phyloP scores from a whole-genome alignment of 2,888 invertebrate species.

The Ormyrus rosae region DNA sequence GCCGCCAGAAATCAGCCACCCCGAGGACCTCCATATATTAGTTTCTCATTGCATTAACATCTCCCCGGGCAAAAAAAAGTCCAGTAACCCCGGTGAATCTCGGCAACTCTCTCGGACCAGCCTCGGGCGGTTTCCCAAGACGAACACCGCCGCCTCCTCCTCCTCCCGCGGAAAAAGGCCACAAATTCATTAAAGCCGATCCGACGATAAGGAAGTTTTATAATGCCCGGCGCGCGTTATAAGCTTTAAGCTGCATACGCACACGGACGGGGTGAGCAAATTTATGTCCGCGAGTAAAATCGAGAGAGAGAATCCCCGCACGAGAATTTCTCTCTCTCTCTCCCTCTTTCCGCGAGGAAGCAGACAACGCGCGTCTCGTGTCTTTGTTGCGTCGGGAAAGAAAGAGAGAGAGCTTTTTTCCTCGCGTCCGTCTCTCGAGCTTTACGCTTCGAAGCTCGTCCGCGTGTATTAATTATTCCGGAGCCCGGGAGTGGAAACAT shows the following conservation, averaged over 20 bases:
- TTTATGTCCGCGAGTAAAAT: constrained; percentile 44
- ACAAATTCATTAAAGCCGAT: constrained; percentile 55
- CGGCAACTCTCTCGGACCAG: not conserved
- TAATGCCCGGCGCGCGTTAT: constrained; percentile 5
- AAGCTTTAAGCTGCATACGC: not conserved
- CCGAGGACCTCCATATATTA: constrained; percentile 18
- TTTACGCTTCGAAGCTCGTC: too few relatives aligned
- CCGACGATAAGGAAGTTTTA: constrained; percentile 46
- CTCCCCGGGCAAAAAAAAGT: not conserved
- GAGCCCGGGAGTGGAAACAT: too few relatives aligned
- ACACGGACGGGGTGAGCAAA: constrained; percentile 24
- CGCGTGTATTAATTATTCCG: too few relatives aligned
- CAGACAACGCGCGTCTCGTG: not conserved
- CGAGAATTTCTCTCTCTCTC: not conserved
- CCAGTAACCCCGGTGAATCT: not conserved
- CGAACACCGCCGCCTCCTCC: constrained; percentile 10
- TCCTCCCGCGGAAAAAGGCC: constrained; percentile 6
- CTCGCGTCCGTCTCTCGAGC: too few relatives aligned
- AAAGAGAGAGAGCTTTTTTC: not conserved
- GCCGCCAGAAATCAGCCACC: not conserved
- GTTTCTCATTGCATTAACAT: constrained; percentile 25
- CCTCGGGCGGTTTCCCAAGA: constrained; percentile 31
- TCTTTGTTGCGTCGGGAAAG: too few relatives aligned
- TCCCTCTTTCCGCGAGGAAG: not conserved
- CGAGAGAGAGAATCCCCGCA: not conserved